phyloP scores from a whole-genome alignment of 2,888 invertebrate species.

The Drosophila aldrichi region DNA sequence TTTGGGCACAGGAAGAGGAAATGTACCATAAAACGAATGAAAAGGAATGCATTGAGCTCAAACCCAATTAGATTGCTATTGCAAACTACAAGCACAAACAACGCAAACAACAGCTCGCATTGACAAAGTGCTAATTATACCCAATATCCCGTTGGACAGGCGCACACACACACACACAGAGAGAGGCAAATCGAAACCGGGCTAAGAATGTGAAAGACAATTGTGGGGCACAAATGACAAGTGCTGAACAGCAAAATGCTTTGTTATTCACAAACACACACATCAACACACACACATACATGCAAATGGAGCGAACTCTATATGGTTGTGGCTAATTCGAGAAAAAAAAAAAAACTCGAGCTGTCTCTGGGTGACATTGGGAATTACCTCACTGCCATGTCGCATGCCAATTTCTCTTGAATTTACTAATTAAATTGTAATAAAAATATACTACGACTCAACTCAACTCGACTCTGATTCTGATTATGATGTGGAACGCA shows the following conservation, averaged over 20 bases:
- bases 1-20: slow-evolving; percentile 6
- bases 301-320: slow-evolving; percentile 26
- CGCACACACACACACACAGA: slow-evolving; percentile 4
- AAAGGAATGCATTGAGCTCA: slow-evolving; percentile 29
- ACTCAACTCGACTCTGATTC: background rate
- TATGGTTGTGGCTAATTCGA: background rate
- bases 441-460: slow-evolving; percentile 14
- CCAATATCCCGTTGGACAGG: slow-evolving; percentile 19
- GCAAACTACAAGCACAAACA: slow-evolving; percentile 18
- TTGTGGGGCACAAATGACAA: slow-evolving; percentile 36
- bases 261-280: slow-evolving; percentile 17
- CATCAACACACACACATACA: no score
- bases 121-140: slow-evolving; percentile 41
- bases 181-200: background rate
- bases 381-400: slow-evolving; percentile 11
- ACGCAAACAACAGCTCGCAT: background rate
- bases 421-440: slow-evolving; percentile 47
- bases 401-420: slow-evolving; percentile 6
- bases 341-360: slow-evolving; percentile 9
- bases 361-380: slow-evolving; percentile 17
- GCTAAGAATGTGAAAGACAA: slow-evolving; percentile 25
- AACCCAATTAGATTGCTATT: slow-evolving; percentile 37
- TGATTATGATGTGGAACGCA: slow-evolving; percentile 1
- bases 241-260: slow-evolving; percentile 19
- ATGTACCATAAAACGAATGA: background rate